Conservation (phyloP, 2,888 invertebrate species). For the Callosobruchus maculatus region DNA sequence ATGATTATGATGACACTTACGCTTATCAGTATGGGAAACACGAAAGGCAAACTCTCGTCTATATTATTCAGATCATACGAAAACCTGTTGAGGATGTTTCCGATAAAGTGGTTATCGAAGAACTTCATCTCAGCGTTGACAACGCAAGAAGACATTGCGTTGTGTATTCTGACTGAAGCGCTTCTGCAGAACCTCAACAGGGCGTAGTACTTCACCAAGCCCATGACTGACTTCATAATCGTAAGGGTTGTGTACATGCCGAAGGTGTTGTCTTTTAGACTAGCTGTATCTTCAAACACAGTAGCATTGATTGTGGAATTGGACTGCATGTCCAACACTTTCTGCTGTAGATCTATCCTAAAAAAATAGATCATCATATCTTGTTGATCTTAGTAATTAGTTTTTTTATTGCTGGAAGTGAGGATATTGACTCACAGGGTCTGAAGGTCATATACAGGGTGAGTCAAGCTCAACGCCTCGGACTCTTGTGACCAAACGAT, state of each 20-base stretch:
- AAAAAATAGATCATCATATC: neutral
- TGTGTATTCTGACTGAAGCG: slow-evolving; percentile 26
- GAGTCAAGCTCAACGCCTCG: too few relatives aligned
- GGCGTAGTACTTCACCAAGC: slow-evolving; percentile 11
- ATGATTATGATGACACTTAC: slow-evolving; percentile 3
- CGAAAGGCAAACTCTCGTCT: slow-evolving; percentile 23
- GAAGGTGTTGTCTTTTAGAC: slow-evolving; percentile 10
- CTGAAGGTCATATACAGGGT: too few relatives aligned
- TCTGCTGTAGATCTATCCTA: slow-evolving; percentile 15
- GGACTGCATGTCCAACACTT: slow-evolving; percentile 7
- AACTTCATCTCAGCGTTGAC: slow-evolving; percentile 27
- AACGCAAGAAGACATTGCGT: slow-evolving; percentile 20
- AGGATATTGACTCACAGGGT: too few relatives aligned
- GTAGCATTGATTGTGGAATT: slow-evolving; percentile 7
- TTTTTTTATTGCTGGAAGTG: too few relatives aligned
- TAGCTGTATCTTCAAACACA: slow-evolving; percentile 7
- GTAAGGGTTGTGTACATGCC: slow-evolving; percentile 8
- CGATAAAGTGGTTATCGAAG: slow-evolving; percentile 29
- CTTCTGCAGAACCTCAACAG: slow-evolving; percentile 11
- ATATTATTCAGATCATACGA: slow-evolving; percentile 27
- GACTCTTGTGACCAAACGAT: too few relatives aligned
- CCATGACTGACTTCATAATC: slow-evolving; percentile 5
- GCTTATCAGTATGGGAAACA: slow-evolving; percentile 7
- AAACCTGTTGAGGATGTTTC: slow-evolving; percentile 30
- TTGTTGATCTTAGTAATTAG: too few relatives aligned